Evolutionary conservation across 2,888 invertebrate species (phyloP), one percentile per base, ranked within the genome.

Genomic region (Diarsia mendica): DNA sequence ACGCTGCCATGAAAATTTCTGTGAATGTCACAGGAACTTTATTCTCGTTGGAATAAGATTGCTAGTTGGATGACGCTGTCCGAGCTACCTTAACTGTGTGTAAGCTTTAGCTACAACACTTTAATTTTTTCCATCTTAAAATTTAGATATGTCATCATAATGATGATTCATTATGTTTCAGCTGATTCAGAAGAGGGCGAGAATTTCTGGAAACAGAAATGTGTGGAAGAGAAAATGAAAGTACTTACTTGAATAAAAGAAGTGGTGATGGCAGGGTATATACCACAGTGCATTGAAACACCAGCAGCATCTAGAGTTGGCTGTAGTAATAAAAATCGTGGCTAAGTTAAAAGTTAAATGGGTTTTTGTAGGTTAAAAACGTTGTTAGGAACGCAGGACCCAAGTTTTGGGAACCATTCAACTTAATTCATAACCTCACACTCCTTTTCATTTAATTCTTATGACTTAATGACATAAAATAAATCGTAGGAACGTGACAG

Each of bases 131-230:
- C 15, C 11, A 53, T 49, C 55, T 13, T 39, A 8, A 9, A 0
- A 5, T 8, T 33, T 48, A 9, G 8, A 64, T 67, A 3, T 0
- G 11, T n/a, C 0, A 53, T 23, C 4, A 58, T 23, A 67, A 49
- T 48, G 5, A 46, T n/a, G 2, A 3, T 60, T 65, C 28, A 1
- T 23, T 60, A 39, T 66, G 6, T 60, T 84, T 89, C 39, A 95
- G 95, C 90, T 80, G 93, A 92, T 5, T 90, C 91, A 1, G 95
- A 94, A 20, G 79, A 84, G 23, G 91, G 91, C 39, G 91, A 92
- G 20, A 87, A 89, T 0, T 93, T 90, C 77, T 96, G 96, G 96
- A 94, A 93, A 86, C 81, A 89, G 8, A 96, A 95, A 88, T 96
- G 95, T 88, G 90, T 92, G 1, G 93, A 94, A 74, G 93, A 95